Conservation (phyloP, 1,140 invertebrate genomes). For the Eupristina koningsbergeri region DNA sequence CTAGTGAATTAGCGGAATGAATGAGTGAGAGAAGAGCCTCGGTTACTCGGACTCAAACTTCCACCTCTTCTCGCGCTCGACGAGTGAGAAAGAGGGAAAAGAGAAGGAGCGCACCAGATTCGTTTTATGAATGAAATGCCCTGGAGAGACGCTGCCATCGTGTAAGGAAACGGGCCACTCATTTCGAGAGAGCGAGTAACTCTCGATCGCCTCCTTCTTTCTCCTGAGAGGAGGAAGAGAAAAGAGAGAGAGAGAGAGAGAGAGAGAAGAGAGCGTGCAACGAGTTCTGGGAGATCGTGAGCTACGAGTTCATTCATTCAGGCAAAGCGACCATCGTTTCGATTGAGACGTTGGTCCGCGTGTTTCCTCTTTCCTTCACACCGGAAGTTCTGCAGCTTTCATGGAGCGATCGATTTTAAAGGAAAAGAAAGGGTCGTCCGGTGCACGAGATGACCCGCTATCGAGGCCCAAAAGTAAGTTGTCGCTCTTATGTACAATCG, state of each 20-base stretch:
- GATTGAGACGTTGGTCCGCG: constrained; percentile 20
- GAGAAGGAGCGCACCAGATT: constrained; percentile 12
- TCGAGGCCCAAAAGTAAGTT: neutral
- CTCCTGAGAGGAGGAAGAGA: neutral
- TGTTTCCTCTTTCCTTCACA: neutral
- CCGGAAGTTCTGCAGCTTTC: neutral
- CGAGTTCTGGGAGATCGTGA: neutral
- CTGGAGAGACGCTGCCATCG: constrained; percentile 54
- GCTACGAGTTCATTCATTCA: constrained; percentile 43
- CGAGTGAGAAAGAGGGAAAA: constrained; percentile 25
- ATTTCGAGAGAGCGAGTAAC: neutral
- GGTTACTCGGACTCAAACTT: neutral
- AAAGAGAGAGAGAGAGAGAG: too few relatives aligned
- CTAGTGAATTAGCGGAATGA: constrained; percentile 4
- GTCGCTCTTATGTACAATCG: constrained; percentile 22
- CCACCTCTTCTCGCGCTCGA: neutral
- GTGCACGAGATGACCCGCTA: too few relatives aligned
- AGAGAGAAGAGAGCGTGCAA: neutral
- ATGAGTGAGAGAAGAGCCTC: neutral
- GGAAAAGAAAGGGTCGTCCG: too few relatives aligned
- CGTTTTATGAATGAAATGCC: constrained; percentile 50
- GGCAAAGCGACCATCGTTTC: constrained; percentile 52
- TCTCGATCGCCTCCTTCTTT: constrained; percentile 9
- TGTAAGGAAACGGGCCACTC: constrained; percentile 1
- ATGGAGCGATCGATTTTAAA: neutral